Evolutionary conservation across 2,888 invertebrate genomes (phyloP).

Genomic region (Chalcosyrphus nemorum): DNA sequence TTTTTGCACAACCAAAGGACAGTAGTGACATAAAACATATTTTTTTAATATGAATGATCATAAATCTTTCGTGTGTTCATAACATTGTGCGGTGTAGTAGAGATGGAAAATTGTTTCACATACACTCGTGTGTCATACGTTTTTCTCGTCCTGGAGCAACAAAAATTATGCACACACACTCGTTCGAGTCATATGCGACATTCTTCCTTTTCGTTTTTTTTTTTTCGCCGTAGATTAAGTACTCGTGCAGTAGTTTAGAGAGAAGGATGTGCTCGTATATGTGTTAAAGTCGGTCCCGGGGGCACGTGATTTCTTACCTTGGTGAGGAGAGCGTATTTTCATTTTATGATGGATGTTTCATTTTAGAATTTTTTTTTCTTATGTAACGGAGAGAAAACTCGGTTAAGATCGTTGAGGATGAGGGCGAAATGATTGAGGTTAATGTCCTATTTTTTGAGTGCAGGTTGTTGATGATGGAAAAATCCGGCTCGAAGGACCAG

Average conservation of each 20-base stretch:
- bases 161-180: slow-evolving; percentile 71
- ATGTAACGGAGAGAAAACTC: slow-evolving; percentile 40
- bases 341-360: slow-evolving; percentile 48
- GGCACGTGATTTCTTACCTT: slow-evolving; percentile 71
- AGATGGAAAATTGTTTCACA: slow-evolving; percentile 66
- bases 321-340: slow-evolving; percentile 24
- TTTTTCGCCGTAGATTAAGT: slow-evolving; percentile 48
- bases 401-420: slow-evolving; percentile 42
- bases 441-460: neutral
- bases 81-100: slow-evolving; percentile 25
- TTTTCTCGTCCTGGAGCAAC: slow-evolving; percentile 24
- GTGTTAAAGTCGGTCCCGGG: slow-evolving; percentile 60
- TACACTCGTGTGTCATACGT: slow-evolving; percentile 61
- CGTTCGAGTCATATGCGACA: slow-evolving; percentile 49
- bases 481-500: slow-evolving; percentile 5
- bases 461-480: neutral
- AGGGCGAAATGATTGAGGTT: neutral
- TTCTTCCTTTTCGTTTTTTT: slow-evolving; percentile 41
- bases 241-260: slow-evolving; percentile 60
- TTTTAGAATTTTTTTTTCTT: slow-evolving; percentile 22
- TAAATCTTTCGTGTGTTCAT: slow-evolving; percentile 68
- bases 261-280: neutral
- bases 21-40: slow-evolving; percentile 71
- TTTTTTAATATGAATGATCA: slow-evolving; percentile 73
- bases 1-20: slow-evolving; percentile 55